These are phyloP conservation scores for Diprion similis DNA, from an alignment of 1,140 invertebrate species.

Conservation along the genomic window DNA sequence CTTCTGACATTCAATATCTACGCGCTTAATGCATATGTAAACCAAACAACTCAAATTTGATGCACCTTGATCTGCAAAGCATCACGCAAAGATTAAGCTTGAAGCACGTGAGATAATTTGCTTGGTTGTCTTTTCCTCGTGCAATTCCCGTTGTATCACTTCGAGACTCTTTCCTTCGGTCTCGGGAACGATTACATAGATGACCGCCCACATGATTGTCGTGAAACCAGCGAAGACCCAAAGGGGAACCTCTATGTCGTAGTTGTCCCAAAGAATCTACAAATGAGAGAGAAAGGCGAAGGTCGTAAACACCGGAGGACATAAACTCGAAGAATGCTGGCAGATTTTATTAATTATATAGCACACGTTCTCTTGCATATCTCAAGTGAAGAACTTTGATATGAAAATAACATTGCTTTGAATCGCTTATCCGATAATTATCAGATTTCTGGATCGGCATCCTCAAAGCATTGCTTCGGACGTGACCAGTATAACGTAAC, in stretches of 20 bases:
- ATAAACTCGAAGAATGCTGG: too few relatives aligned
- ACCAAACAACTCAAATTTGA: too few relatives aligned
- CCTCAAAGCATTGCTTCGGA: too few relatives aligned
- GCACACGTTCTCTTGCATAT: too few relatives aligned
- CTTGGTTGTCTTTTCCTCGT: slow-evolving; percentile 26
- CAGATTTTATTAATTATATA: too few relatives aligned
- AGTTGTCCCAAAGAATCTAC: slow-evolving; percentile 47
- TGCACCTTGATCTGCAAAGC: too few relatives aligned
- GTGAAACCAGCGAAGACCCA: slow-evolving; percentile 66
- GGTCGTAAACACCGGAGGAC: background rate
- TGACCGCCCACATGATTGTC: slow-evolving; percentile 61
- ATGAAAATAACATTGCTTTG: slow-evolving; percentile 25
- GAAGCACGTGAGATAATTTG: background rate
- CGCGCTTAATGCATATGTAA: too few relatives aligned
- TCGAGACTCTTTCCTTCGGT: slow-evolving; percentile 71
- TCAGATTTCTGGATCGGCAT: too few relatives aligned
- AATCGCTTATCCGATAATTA: slow-evolving; percentile 17
- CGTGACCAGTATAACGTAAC: too few relatives aligned
- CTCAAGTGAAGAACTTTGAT: too few relatives aligned
- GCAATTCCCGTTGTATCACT: slow-evolving; percentile 62
- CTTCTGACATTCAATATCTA: too few relatives aligned
- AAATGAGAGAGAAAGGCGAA: slow-evolving; percentile 7
- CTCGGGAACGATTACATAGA: slow-evolving; percentile 68
- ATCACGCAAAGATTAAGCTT: background rate
- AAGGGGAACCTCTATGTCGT: slow-evolving; percentile 65